phyloP scores from a whole-genome alignment of 2,797 vertebrate species.

The Sebastolobus alascanus region DNA sequence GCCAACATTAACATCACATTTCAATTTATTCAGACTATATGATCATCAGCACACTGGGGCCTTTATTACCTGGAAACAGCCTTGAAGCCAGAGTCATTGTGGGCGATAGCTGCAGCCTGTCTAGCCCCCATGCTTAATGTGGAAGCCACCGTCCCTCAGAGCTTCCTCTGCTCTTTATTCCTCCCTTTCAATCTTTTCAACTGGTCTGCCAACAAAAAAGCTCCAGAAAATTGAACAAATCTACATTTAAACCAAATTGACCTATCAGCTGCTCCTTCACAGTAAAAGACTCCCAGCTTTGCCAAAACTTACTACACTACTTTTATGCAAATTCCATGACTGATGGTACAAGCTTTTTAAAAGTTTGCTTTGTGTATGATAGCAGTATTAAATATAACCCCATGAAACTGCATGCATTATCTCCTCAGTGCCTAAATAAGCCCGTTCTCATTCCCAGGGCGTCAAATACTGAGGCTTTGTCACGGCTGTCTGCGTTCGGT shows the following conservation, averaged over 20 bases:
- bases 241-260: conserved; percentile 35
- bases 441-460: too few relatives aligned
- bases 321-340: conserved; percentile 46
- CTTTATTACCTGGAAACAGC: conserved; percentile 59
- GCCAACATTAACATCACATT: conserved; percentile 14
- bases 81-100: conserved; percentile 37
- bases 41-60: conserved; percentile 34
- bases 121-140: conserved; percentile 14
- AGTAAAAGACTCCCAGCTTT: conserved; percentile 24
- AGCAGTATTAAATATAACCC: not conserved
- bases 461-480: too few relatives aligned
- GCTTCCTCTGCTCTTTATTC: conserved; percentile 19
- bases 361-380: conserved; percentile 8
- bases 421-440: not conserved
- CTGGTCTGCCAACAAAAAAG: conserved; percentile 1
- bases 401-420: conserved; percentile 15
- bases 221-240: conserved; percentile 25
- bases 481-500: too few relatives aligned
- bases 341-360: conserved; percentile 5
- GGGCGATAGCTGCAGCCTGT: conserved; percentile 22
- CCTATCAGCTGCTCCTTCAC: conserved; percentile 34
- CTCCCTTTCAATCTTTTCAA: conserved; percentile 20
- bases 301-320: conserved; percentile 7
- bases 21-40: conserved; percentile 6
- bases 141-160: conserved; percentile 10